phyloP scores from a whole-genome alignment of 92 coral and sea anemone species.

The Actinernus sp. region DNA sequence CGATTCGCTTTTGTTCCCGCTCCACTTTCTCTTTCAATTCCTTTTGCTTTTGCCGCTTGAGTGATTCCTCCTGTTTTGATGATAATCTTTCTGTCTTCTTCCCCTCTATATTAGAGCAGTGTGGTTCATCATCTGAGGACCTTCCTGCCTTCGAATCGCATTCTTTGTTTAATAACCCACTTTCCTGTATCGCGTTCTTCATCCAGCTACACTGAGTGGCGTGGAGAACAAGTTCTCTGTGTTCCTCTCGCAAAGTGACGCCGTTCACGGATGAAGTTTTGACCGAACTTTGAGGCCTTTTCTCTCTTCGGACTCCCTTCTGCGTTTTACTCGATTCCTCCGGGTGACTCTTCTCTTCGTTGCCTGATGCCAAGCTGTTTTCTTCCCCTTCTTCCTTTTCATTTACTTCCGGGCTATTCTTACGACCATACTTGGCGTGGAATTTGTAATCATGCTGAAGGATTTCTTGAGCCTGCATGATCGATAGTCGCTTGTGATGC shows the following conservation, averaged over 20 bases:
- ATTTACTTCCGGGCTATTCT: neutral
- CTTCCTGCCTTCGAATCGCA: neutral
- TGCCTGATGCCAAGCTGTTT: constrained; percentile 1
- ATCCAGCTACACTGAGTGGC: constrained; percentile 39
- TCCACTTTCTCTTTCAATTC: constrained; percentile 59
- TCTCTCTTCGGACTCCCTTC: constrained; percentile 29
- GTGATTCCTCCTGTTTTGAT: constrained; percentile 64
- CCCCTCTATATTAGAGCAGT: neutral
- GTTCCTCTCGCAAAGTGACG: constrained; percentile 16
- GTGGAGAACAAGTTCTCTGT: constrained; percentile 12
- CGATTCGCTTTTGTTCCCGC: constrained; percentile 59
- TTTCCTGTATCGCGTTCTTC: constrained; percentile 20
- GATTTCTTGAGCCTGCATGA: constrained; percentile 88
- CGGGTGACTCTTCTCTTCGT: neutral
- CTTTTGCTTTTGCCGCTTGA: constrained; percentile 68
- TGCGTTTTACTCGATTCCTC: no score
- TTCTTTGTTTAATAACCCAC: constrained; percentile 17
- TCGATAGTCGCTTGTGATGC: constrained; percentile 79
- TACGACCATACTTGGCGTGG: constrained; percentile 72
- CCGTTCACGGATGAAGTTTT: constrained; percentile 1
- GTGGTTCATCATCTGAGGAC: neutral
- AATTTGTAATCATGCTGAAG: constrained; percentile 78
- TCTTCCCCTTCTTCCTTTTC: constrained; percentile 6
- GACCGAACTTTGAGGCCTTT: constrained; percentile 7
- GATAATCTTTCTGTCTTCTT: no score